Percentiles rank a stretch among this genome's conserved stretches.
These are phyloP conservation scores for Pachyramphus minor DNA, from an alignment of 2,113 vertebrate genomes.

Conservation along the genomic window DNA sequence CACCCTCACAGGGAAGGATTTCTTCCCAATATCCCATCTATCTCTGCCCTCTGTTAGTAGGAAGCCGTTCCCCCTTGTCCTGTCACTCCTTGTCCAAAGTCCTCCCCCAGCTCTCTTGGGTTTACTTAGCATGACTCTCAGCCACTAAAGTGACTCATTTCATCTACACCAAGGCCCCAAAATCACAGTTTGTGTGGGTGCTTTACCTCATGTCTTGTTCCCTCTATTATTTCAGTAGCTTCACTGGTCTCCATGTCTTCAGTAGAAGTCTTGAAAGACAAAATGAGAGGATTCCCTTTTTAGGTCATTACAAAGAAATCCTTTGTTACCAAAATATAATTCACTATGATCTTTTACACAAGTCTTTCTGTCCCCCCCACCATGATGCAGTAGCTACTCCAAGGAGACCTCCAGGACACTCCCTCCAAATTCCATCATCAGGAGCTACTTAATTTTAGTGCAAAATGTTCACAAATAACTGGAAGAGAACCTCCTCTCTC, in stretches of 20 bases:
- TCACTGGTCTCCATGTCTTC: conserved; percentile 77
- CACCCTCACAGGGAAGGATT: background rate
- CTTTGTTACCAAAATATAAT: background rate
- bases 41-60: background rate
- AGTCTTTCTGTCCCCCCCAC: background rate
- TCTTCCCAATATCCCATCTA: background rate
- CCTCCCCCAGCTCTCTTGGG: background rate
- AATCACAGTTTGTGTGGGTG: background rate
- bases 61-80: background rate
- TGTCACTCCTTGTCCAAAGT: background rate
- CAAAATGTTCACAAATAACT: background rate
- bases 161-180: background rate
- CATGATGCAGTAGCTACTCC: background rate
- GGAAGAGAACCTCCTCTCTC: background rate
- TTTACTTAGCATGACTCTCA: background rate
- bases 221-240: conserved; percentile 77
- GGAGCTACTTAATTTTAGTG: background rate
- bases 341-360: background rate
- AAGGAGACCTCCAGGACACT: background rate
- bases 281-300: background rate
- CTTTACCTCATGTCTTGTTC: conserved; percentile 75
- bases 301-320: background rate
- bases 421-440: background rate
- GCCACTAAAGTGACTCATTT: background rate
- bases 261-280: conserved; percentile 69